These are phyloP conservation scores for Neotoxoptera formosana DNA, from an alignment of 1,140 invertebrate species.

Conservation along the genomic window DNA sequence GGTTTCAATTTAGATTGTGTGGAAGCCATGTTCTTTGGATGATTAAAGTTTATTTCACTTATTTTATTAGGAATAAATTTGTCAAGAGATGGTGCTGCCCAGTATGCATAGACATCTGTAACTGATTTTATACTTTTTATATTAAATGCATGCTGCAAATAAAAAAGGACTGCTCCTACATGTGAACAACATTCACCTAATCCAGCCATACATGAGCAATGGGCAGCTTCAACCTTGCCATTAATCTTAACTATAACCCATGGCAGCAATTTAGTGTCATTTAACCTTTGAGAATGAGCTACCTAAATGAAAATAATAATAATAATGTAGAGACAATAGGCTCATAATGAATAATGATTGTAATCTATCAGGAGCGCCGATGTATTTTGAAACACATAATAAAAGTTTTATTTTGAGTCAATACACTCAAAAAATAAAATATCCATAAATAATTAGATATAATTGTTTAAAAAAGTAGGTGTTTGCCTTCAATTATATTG, in stretches of 20 bases:
- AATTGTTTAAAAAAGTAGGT: no score
- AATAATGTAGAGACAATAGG: neutral
- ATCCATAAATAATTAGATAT: no score
- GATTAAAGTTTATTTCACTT: neutral
- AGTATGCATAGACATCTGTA: no score
- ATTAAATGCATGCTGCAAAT: neutral
- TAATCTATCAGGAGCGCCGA: no score
- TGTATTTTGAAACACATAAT: no score
- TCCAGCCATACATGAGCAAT: no score
- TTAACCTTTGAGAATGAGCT: constrained; percentile 8
- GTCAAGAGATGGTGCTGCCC: neutral
- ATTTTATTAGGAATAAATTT: neutral
- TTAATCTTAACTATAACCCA: neutral
- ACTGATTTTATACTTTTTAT: neutral
- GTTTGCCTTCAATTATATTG: no score
- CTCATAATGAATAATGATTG: neutral
- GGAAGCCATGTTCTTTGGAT: constrained; percentile 16
- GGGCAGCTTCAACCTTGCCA: neutral
- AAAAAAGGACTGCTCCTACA: neutral
- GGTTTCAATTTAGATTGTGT: no score
- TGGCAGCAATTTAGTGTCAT: neutral
- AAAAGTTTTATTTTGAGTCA: no score
- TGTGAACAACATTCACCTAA: no score
- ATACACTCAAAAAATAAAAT: no score
- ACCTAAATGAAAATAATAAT: neutral